Evolutionary conservation across 2,113 vertebrate species (phyloP).

Genomic region (Spheniscus mendiculus): DNA sequence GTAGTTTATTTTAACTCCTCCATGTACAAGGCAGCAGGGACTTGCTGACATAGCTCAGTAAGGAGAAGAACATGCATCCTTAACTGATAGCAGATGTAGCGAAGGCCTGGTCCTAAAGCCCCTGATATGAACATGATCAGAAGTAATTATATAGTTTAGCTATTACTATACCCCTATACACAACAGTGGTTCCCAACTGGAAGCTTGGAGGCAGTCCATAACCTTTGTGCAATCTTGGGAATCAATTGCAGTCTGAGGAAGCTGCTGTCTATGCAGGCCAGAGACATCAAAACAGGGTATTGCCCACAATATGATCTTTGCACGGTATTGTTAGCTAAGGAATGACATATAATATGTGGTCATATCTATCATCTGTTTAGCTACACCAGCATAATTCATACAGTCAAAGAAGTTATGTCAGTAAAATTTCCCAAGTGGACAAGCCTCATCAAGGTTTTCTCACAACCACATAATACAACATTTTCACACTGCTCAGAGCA

Average conservation of each 20-base stretch:
- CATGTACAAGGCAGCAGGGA: background rate
- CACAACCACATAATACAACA: background rate
- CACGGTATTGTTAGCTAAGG: background rate
- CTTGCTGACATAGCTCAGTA: background rate
- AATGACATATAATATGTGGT: background rate
- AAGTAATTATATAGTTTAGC: background rate
- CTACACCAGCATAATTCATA: background rate
- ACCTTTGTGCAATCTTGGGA: constrained; percentile 21
- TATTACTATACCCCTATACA: background rate
- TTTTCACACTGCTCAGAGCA: background rate
- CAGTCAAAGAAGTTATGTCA: background rate
- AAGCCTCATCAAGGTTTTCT: constrained; percentile 5
- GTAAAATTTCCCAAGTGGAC: constrained; percentile 9
- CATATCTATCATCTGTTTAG: constrained; percentile 5
- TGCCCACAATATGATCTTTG: background rate
- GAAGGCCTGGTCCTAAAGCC: background rate
- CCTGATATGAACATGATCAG: background rate
- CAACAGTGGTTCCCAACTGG: background rate
- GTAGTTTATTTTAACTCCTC: background rate
- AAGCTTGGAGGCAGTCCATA: constrained; percentile 7
- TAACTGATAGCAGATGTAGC: background rate
- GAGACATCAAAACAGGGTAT: constrained; percentile 33
- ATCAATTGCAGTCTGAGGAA: constrained; percentile 9
- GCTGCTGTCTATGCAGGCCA: background rate
- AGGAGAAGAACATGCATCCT: background rate